Percentiles rank a stretch among this genome's conserved stretches.
Conservation (phyloP, 2,888 invertebrate species). For the Sphaeridia pumilis region DNA sequence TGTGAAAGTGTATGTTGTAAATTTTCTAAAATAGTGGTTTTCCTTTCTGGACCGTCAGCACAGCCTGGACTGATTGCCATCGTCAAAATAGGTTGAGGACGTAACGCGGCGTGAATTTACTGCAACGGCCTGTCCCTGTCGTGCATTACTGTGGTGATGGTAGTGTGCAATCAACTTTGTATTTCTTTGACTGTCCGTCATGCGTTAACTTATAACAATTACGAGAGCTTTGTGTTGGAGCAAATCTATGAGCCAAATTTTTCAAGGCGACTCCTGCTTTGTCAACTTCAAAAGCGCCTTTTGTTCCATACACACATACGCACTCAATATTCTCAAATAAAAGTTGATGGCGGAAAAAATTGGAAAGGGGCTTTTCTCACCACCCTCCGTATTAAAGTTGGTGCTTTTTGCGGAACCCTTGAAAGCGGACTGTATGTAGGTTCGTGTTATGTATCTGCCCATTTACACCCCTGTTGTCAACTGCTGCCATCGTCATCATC, state of each 20-base stretch:
- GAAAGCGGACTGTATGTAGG: too few relatives aligned
- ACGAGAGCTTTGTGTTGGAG: constrained; percentile 13
- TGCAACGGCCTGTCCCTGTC: neutral
- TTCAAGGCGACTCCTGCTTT: constrained; percentile 8
- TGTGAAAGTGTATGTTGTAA: too few relatives aligned
- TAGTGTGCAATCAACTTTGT: neutral
- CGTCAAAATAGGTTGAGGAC: too few relatives aligned
- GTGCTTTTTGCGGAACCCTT: too few relatives aligned
- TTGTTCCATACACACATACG: neutral
- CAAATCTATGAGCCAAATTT: constrained; percentile 7
- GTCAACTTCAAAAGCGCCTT: constrained; percentile 13
- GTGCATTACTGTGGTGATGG: neutral
- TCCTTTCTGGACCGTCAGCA: too few relatives aligned
- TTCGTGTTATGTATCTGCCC: neutral
- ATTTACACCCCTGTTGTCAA: neutral
- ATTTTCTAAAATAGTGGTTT: too few relatives aligned
- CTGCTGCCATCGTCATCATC: neutral
- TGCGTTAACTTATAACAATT: constrained; percentile 19
- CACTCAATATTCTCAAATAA: constrained; percentile 17
- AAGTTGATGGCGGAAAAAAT: constrained; percentile 18
- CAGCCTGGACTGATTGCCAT: too few relatives aligned
- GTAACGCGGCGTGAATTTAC: too few relatives aligned
- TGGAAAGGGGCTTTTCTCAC: constrained; percentile 12
- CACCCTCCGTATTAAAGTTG: too few relatives aligned
- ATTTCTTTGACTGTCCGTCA: constrained; percentile 15